Evolutionary conservation across 2,888 invertebrate genomes (phyloP).

Genomic region (Parasteatoda lunata): DNA sequence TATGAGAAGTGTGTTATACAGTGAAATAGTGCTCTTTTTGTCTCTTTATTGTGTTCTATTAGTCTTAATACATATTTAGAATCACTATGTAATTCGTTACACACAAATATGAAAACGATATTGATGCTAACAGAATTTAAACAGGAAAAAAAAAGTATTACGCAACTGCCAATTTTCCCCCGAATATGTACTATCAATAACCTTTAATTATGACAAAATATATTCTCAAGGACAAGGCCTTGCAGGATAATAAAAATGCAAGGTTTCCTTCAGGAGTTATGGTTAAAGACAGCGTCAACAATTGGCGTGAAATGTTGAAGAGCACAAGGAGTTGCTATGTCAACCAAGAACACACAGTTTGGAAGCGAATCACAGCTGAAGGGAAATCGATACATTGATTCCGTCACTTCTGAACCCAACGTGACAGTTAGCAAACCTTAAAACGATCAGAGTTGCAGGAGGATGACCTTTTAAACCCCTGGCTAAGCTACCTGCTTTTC

Average conservation of each 20-base stretch:
- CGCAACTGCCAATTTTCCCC: too few species aligned
- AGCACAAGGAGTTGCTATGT: constrained; percentile 24
- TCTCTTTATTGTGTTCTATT: too few species aligned
- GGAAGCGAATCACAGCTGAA: constrained; percentile 19
- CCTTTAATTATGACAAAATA: neutral
- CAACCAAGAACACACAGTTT: neutral
- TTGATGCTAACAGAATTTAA: too few species aligned
- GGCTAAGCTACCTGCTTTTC: neutral
- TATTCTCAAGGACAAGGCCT: constrained; percentile 2
- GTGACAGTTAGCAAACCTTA: constrained; percentile 18
- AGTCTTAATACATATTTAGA: too few species aligned
- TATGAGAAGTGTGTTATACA: too few species aligned
- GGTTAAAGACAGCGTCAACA: constrained; percentile 1
- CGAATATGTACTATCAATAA: neutral
- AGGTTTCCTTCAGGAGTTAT: too few species aligned
- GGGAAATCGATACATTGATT: constrained; percentile 54
- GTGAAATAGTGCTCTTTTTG: too few species aligned
- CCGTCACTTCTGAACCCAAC: constrained; percentile 22
- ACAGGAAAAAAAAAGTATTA: too few species aligned
- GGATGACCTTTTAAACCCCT: constrained; percentile 3
- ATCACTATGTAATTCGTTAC: too few species aligned
- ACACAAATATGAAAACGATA: too few species aligned
- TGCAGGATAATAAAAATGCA: neutral
- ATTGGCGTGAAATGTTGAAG: neutral
- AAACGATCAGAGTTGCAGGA: neutral